A percentile compares a stretch with the other conserved stretches of the same genome.
Conservation (phyloP, 2,797 vertebrate species). For the Fistularia commersonii region DNA sequence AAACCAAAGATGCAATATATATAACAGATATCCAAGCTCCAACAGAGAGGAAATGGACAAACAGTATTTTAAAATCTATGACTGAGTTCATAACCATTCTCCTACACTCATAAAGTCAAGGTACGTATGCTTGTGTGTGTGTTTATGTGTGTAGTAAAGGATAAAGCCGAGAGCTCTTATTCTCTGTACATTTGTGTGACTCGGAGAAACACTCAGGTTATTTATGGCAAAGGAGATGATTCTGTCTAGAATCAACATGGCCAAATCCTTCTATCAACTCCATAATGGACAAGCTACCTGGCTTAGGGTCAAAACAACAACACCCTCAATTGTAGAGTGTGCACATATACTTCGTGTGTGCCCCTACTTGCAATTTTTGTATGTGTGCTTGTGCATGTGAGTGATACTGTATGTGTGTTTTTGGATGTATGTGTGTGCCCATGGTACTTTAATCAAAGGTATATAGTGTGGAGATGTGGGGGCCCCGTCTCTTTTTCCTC, state of each 20-base stretch:
- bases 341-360: constrained; percentile 41
- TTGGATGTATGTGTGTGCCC: constrained; percentile 52
- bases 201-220: constrained; percentile 65
- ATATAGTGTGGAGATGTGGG: constrained; percentile 56
- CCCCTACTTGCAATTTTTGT: constrained; percentile 58
- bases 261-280: constrained; percentile 75
- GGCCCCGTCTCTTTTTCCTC: constrained; percentile 52
- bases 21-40: constrained; percentile 35
- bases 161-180: constrained; percentile 59
- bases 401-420: constrained; percentile 44
- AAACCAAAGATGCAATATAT: constrained; percentile 31
- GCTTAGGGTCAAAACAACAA: constrained; percentile 71
- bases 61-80: constrained; percentile 45
- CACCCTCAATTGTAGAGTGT: constrained; percentile 47
- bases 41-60: constrained; percentile 24
- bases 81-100: constrained; percentile 15
- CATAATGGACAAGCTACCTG: constrained; percentile 71
- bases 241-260: constrained; percentile 73
- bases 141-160: constrained; percentile 27
- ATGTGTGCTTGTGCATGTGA: constrained; percentile 31
- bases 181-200: constrained; percentile 58
- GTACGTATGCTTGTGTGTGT: constrained; percentile 20
- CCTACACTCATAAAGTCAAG: constrained; percentile 27
- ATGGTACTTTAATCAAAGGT: constrained; percentile 78
- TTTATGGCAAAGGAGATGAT: constrained; percentile 64